Evolutionary conservation across 2,888 invertebrate genomes (phyloP).

Genomic region (Pristionchus fissidentatus): DNA sequence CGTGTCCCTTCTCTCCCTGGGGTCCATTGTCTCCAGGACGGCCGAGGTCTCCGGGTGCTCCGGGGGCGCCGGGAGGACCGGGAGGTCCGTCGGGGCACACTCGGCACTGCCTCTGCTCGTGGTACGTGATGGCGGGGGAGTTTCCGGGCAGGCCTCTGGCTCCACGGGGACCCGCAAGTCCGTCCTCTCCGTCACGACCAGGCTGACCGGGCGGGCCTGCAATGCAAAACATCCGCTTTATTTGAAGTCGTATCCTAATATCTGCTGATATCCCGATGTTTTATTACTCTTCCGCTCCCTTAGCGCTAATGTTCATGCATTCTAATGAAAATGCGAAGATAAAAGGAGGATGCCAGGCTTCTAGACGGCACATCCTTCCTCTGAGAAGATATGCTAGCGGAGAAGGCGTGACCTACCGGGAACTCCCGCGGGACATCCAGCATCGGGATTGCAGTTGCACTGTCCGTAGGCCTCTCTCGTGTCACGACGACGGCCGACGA

Average conservation of each 20-base stretch:
- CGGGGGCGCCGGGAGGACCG: constrained; percentile 63
- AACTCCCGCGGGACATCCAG: constrained; percentile 41
- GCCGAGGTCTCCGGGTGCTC: constrained; percentile 47
- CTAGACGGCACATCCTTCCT: no score
- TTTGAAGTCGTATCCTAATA: no score
- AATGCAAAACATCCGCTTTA: no score
- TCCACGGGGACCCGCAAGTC: constrained; percentile 64
- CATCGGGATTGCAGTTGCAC: constrained; percentile 47
- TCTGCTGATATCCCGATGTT: no score
- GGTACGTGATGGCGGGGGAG: constrained; percentile 7
- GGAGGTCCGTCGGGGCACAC: constrained; percentile 34
- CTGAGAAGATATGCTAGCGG: no score
- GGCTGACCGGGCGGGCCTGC: constrained; percentile 48
- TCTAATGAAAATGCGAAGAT: not conserved
- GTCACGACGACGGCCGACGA: constrained; percentile 40
- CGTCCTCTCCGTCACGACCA: constrained; percentile 66
- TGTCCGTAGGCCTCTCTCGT: constrained; percentile 45
- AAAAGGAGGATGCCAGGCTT: no score
- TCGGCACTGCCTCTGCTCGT: constrained; percentile 10
- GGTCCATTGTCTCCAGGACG: constrained; percentile 56
- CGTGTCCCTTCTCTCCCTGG: constrained; percentile 65
- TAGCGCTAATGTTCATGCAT: not conserved
- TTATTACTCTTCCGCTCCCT: not conserved
- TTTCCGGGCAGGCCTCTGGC: constrained; percentile 51
- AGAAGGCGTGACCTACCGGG: constrained; percentile 18